phyloP scores from a whole-genome alignment of 2,113 vertebrate genomes.

The Prunella fulvescens region DNA sequence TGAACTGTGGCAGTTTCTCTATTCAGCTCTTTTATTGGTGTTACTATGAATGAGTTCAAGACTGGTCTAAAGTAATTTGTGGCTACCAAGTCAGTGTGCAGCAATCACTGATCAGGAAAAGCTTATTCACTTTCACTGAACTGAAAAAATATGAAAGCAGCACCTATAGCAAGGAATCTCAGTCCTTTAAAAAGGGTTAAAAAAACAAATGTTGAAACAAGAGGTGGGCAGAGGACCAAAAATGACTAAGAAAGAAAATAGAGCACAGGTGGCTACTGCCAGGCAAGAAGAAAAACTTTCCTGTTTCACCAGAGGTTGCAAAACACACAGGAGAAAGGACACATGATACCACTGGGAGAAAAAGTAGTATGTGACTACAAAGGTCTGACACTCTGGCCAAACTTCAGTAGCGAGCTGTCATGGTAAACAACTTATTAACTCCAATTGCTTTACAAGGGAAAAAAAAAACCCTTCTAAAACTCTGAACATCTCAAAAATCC shows the following conservation, averaged over 20 bases:
- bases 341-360: not conserved
- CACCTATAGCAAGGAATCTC: not conserved
- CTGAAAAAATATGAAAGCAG: constrained; percentile 26
- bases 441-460: not conserved
- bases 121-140: constrained; percentile 27
- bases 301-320: not conserved
- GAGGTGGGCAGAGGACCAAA: constrained; percentile 16
- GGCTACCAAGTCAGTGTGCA: constrained; percentile 32
- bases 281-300: not conserved
- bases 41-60: constrained; percentile 28
- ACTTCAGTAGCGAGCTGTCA: not conserved
- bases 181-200: constrained; percentile 11
- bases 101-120: constrained; percentile 46
- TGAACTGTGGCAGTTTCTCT: constrained; percentile 36
- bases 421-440: not conserved
- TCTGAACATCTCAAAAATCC: not conserved
- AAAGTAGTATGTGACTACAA: not conserved
- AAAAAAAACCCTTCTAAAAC: not conserved
- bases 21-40: constrained; percentile 11
- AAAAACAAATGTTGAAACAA: constrained; percentile 9
- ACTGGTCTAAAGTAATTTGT: constrained; percentile 36
- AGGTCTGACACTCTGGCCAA: not conserved
- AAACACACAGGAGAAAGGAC: not conserved
- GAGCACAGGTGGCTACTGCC: constrained; percentile 1
- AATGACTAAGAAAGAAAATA: constrained; percentile 37